These are phyloP conservation scores for Lagodon rhomboides DNA, from an alignment of 2,797 vertebrate genomes.

Conservation along the genomic window DNA sequence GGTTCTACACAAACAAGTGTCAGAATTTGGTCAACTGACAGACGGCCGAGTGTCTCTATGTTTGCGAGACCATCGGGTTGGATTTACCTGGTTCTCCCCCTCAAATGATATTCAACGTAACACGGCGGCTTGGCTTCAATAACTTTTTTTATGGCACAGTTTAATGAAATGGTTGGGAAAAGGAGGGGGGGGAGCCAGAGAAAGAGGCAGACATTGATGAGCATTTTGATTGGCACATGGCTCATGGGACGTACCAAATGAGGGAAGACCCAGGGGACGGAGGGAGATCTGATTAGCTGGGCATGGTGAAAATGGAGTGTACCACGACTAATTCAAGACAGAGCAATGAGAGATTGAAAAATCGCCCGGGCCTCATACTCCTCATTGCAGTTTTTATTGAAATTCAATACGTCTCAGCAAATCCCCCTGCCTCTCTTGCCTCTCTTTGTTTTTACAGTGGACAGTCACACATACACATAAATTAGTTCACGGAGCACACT, in stretches of 20 bases:
- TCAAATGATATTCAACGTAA: slow-evolving; percentile 27
- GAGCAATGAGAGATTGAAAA: slow-evolving; percentile 76
- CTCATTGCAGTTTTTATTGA: slow-evolving; percentile 75
- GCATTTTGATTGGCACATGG: slow-evolving; percentile 81
- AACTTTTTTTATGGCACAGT: slow-evolving; percentile 51
- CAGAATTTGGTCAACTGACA: not conserved
- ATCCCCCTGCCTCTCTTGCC: slow-evolving; percentile 58
- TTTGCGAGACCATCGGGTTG: not conserved
- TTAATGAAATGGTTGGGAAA: slow-evolving; percentile 66
- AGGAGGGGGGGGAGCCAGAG: slow-evolving; percentile 40
- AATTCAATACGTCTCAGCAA: slow-evolving; percentile 80
- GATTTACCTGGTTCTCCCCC: slow-evolving; percentile 5
- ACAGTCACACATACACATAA: slow-evolving; percentile 33
- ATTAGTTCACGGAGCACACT: slow-evolving; percentile 31
- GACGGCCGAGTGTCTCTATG: not conserved
- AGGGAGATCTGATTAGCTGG: slow-evolving; percentile 78
- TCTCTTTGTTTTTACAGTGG: slow-evolving; percentile 64
- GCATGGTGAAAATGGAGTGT: slow-evolving; percentile 74
- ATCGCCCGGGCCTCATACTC: slow-evolving; percentile 62
- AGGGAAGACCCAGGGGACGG: slow-evolving; percentile 69
- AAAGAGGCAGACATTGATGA: slow-evolving; percentile 78
- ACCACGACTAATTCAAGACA: slow-evolving; percentile 79
- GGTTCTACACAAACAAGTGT: not conserved
- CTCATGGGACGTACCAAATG: slow-evolving; percentile 82
- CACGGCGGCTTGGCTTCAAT: slow-evolving; percentile 41